Evolutionary conservation across 2,888 invertebrate genomes (phyloP).

Genomic region (Platyscelio sp.): DNA sequence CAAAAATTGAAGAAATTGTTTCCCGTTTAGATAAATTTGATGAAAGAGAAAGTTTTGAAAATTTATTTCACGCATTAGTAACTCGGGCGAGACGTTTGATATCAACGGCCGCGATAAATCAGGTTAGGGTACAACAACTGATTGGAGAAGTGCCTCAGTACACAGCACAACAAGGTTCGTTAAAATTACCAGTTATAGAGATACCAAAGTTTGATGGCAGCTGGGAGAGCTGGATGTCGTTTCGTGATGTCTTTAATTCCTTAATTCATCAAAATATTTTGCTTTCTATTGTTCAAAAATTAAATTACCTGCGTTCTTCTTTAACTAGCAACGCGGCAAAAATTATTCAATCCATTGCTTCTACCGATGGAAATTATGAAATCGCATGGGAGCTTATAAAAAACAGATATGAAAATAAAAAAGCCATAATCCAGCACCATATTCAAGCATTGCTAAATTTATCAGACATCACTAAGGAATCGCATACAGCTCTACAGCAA

Average conservation of each 20-base stretch:
- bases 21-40: no score
- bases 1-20: no score
- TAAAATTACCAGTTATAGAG: background rate
- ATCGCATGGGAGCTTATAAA: background rate
- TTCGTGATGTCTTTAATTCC: background rate
- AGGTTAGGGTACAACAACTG: no score
- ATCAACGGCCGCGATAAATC: no score
- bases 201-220: constrained; percentile 6
- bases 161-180: background rate
- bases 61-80: background rate
- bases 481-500: background rate
- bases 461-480: background rate
- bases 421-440: background rate
- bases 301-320: background rate
- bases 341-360: background rate
- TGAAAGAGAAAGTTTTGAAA: background rate
- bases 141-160: background rate
- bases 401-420: constrained; percentile 6
- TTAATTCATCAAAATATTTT: background rate
- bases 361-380: background rate
- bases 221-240: background rate
- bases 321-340: background rate
- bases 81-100: background rate
- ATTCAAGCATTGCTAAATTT: background rate
- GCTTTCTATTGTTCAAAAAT: background rate